phyloP scores from a whole-genome alignment of 53 echinoderm and acorn worm species.

The Holothuria scabra region DNA sequence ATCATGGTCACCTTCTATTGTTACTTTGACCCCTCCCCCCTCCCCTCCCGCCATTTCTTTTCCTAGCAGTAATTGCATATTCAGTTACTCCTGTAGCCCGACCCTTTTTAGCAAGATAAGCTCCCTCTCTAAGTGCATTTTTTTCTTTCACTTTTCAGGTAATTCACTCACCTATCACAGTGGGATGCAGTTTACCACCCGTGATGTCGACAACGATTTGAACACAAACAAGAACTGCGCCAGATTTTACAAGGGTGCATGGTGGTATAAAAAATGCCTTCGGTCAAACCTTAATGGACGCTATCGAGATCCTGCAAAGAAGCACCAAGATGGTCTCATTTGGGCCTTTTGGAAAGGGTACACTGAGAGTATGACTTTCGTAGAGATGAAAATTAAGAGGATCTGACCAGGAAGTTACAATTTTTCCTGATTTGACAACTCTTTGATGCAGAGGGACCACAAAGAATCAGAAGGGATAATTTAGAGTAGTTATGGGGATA shows the following conservation, averaged over 20 bases:
- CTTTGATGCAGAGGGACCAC: too few relatives aligned
- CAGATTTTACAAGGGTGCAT: constrained; percentile 43
- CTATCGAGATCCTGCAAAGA: constrained; percentile 5
- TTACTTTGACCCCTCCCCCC: too few relatives aligned
- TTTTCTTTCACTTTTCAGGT: neutral
- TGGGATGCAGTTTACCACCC: constrained; percentile 35
- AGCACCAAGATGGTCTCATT: constrained; percentile 29
- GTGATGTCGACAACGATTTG: constrained; percentile 10
- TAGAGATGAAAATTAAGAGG: constrained; percentile 43
- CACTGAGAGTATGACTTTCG: constrained; percentile 9
- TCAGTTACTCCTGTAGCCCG: too few relatives aligned
- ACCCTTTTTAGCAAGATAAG: too few relatives aligned
- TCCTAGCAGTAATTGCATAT: too few relatives aligned
- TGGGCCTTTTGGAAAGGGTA: constrained; percentile 47
- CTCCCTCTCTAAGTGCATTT: too few relatives aligned
- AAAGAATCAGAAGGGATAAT: too few relatives aligned
- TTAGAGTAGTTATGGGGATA: too few relatives aligned
- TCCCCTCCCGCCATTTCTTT: too few relatives aligned
- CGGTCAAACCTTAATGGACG: constrained; percentile 44
- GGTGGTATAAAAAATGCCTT: constrained; percentile 44
- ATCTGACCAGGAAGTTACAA: neutral
- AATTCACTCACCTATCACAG: constrained; percentile 37
- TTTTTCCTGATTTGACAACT: neutral
- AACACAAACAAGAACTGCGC: constrained; percentile 22
- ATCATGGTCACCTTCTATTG: too few relatives aligned